These are phyloP conservation scores for Sternarchorhynchus goeldii DNA, from an alignment of 2,797 vertebrate genomes.

Conservation along the genomic window DNA sequence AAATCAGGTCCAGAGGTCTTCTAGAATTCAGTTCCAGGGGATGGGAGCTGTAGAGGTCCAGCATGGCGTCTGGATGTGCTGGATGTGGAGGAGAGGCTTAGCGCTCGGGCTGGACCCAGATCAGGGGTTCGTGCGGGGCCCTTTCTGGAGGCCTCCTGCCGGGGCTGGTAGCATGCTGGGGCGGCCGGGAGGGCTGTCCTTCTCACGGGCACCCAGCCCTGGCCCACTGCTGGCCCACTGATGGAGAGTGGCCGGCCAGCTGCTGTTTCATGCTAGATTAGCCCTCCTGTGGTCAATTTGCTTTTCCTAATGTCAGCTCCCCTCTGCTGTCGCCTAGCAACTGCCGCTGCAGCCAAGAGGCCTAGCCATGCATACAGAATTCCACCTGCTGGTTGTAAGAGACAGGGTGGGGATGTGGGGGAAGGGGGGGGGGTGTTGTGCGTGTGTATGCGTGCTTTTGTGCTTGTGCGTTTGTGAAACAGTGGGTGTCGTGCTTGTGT, in stretches of 20 bases:
- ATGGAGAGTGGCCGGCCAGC: constrained; percentile 78
- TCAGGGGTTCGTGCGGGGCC: constrained; percentile 38
- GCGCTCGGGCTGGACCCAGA: constrained; percentile 17
- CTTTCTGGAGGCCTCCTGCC: constrained; percentile 43
- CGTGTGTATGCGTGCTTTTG: constrained; percentile 25
- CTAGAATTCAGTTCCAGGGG: too few relatives aligned
- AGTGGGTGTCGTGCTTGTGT: constrained; percentile 42
- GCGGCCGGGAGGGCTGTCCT: constrained; percentile 48
- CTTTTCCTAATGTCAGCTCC: constrained; percentile 99
- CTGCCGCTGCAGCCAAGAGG: constrained; percentile 86
- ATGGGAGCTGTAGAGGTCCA: background rate
- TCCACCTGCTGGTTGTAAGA: constrained; percentile 84
- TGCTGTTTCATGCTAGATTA: constrained; percentile 96
- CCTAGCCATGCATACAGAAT: constrained; percentile 97
- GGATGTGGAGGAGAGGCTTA: constrained; percentile 18
- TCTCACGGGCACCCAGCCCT: constrained; percentile 36
- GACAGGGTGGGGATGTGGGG: constrained; percentile 56
- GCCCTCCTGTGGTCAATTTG: constrained; percentile 99
- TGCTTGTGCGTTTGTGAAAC: constrained; percentile 52
- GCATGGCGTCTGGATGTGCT: constrained; percentile 9
- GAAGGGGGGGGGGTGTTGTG: constrained; percentile 52
- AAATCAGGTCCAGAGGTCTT: too few relatives aligned
- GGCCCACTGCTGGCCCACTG: constrained; percentile 40
- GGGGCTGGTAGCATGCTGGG: constrained; percentile 47
- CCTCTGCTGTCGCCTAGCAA: constrained; percentile 96